A percentile compares a stretch with the other conserved stretches of the same genome.
Evolutionary conservation across 2,113 vertebrate species (phyloP).

Genomic region (Chloebia gouldiae): DNA sequence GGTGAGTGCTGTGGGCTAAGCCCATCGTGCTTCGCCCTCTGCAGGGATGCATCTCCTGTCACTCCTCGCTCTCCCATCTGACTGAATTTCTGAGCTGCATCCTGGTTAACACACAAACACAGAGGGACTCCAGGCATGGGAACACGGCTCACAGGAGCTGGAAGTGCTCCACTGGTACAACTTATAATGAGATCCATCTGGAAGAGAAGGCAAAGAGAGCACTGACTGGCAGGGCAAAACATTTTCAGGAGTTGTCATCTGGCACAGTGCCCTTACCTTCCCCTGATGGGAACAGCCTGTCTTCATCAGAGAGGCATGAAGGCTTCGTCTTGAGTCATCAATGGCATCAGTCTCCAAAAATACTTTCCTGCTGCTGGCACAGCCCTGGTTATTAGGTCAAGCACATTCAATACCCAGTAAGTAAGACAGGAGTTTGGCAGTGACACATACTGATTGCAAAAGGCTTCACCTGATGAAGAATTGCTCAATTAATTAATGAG

Average conservation of each 20-base stretch:
- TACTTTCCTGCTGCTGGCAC: neutral
- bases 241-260: neutral
- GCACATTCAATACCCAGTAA: neutral
- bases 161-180: neutral
- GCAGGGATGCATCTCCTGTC: neutral
- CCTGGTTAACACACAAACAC: neutral
- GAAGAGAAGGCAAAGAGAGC: neutral
- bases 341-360: neutral
- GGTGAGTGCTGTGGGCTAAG: neutral
- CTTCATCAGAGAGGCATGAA: neutral
- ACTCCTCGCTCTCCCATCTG: neutral
- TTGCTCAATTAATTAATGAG: neutral
- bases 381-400: neutral
- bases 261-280: neutral
- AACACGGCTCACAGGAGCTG: neutral
- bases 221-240: neutral
- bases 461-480: neutral
- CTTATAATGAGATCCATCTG: neutral
- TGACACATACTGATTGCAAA: neutral
- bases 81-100: neutral
- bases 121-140: neutral
- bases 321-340: neutral
- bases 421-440: neutral
- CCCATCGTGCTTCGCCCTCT: rapidly evolving
- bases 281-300: neutral